Evolutionary conservation across 2,888 invertebrate species (phyloP).

Genomic region (Pristionchus arcanus): DNA sequence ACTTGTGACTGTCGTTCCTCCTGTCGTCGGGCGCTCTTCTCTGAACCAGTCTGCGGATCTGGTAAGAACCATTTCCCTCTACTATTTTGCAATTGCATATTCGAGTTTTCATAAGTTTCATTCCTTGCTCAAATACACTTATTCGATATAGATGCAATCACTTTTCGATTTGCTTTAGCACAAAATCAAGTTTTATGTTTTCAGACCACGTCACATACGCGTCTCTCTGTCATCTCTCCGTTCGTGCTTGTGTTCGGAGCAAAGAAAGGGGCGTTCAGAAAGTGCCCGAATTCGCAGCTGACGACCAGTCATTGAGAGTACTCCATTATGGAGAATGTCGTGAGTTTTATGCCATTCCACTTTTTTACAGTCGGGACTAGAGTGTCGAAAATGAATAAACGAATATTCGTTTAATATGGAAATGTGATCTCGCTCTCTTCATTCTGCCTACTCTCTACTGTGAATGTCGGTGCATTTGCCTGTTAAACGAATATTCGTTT

Average conservation of each 20-base stretch:
- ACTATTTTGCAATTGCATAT: not conserved
- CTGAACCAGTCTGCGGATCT: conserved; percentile 63
- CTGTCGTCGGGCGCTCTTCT: conserved; percentile 59
- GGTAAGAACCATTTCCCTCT: not conserved
- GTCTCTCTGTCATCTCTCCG: conserved; percentile 66
- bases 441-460: no score
- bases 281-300: conserved; percentile 8
- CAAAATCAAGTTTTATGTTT: no score
- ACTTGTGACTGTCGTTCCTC: conserved; percentile 66
- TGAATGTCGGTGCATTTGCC: no score
- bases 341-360: conserved; percentile 57
- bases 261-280: not conserved
- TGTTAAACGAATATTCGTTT: no score
- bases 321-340: conserved; percentile 64
- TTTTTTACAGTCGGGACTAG: no score
- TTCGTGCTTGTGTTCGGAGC: conserved; percentile 25
- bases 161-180: no score
- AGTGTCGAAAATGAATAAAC: no score
- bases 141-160: no score
- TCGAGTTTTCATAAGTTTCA: not conserved
- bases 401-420: no score
- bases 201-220: conserved; percentile 68
- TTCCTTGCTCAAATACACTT: not conserved
- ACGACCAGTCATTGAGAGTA: conserved; percentile 57
- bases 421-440: no score